Evolutionary conservation across 2,113 vertebrate species (phyloP), one percentile per base, ranked within the genome.

Genomic region (Athene noctua): DNA sequence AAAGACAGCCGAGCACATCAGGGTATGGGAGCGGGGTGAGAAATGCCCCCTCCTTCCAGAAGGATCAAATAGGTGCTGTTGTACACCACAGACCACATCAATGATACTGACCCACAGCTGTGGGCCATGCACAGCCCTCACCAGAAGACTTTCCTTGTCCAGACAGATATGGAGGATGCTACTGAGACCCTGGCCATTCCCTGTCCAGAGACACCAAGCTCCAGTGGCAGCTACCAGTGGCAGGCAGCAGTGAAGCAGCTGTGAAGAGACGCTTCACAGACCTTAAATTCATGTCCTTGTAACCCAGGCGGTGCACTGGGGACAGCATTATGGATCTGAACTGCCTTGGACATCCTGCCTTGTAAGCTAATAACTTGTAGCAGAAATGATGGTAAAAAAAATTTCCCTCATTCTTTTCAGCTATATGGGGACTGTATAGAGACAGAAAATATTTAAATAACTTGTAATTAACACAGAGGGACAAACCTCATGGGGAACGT

Each of bases 91-190:
- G 52, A 42, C 6, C 20, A 29, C 55, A 68, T 7, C 79, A 57
- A 22, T 38, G 29, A 63, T 9, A 25, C 8, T 2, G 10, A 72
- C 18, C 7, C 49, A 40, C 1, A 1, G 3, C 30, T 3, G 1
- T 17, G 47, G 47, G 49, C 14, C 38, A 14, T 3, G 34, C 52
- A 26, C 11, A 52, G 32, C 68, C 32, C 38, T 80, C 10, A 27
- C 42, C 23, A 42, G 49, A 84, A 40, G 18, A 30, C 12, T 19
- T 40, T 65, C 70, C 51, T 51, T 46, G 70, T 7, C 75, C 52
- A 59, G 15, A 22, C 6, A 47, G 61, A 57, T 75, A n/a, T 2
- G 23, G 15, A 80, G 27, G 23, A 34, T 3, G 52, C 23, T 86
- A 4, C 27, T 23, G 27, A 77, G 32, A 55, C 32, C 21, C 42